Evolutionary conservation across 2,113 vertebrate species (phyloP).

Genomic region (Poeciliopsis retropinna): DNA sequence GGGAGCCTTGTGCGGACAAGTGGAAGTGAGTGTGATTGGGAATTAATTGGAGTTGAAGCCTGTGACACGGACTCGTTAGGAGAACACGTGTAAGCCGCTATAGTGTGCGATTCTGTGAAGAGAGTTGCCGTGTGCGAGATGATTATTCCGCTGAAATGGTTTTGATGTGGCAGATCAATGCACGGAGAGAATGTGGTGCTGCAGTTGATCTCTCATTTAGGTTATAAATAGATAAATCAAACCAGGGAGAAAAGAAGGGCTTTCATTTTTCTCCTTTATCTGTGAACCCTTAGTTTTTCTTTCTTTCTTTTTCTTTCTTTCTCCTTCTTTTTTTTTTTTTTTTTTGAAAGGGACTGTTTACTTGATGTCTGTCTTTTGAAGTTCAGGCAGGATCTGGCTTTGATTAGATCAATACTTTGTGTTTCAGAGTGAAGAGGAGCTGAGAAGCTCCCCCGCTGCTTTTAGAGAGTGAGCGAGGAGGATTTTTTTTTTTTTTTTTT

Average conservation of each 20-base stretch:
- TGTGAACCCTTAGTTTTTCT: conserved; percentile 81
- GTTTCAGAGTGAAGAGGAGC: conserved; percentile 92
- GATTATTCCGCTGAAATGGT: conserved; percentile 66
- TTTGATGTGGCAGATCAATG: conserved; percentile 75
- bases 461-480: conserved; percentile 95
- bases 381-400: conserved; percentile 94
- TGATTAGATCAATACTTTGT: conserved; percentile 97
- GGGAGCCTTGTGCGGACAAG: conserved; percentile 24
- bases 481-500: conserved; percentile 62
- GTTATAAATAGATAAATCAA: conserved; percentile 80
- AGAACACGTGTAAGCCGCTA: conserved; percentile 74
- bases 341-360: conserved; percentile 86
- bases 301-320: conserved; percentile 56
- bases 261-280: conserved; percentile 73
- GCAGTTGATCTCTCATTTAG: conserved; percentile 77
- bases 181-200: conserved; percentile 62
- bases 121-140: conserved; percentile 33
- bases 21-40: conserved; percentile 37
- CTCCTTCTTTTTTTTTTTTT: not conserved
- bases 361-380: conserved; percentile 90
- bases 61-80: conserved; percentile 71
- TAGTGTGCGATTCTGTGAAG: conserved; percentile 44
- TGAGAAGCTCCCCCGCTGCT: conserved; percentile 95
- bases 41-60: conserved; percentile 75
- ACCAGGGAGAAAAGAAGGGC: conserved; percentile 36